Conservation (phyloP, 2,888 invertebrate species). For the Ctenicera cuprea region DNA sequence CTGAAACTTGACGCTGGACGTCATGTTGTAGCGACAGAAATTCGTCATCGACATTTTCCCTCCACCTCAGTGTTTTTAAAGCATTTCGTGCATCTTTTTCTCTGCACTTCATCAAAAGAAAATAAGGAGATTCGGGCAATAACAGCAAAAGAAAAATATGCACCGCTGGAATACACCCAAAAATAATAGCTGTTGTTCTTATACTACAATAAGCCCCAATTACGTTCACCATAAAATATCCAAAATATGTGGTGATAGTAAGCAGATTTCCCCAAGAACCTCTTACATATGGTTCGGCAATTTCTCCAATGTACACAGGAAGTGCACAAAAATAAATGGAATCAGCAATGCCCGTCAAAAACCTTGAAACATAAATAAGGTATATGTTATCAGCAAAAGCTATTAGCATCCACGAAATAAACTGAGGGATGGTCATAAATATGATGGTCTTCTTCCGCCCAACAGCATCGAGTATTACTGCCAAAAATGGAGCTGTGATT, state of each 20-base stretch:
- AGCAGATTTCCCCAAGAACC: constrained; percentile 65
- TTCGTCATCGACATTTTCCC: constrained; percentile 60
- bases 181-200: constrained; percentile 74
- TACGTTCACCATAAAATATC: constrained; percentile 69
- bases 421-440: constrained; percentile 62
- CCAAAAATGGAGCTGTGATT: constrained; percentile 59
- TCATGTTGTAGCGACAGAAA: constrained; percentile 59
- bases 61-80: constrained; percentile 60
- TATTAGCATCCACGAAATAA: constrained; percentile 61
- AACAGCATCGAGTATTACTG: constrained; percentile 61
- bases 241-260: constrained; percentile 60
- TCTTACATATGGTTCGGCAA: constrained; percentile 63
- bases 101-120: constrained; percentile 60
- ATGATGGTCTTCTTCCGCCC: constrained; percentile 64
- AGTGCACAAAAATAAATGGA: constrained; percentile 61
- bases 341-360: constrained; percentile 62
- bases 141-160: constrained; percentile 75
- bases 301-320: constrained; percentile 65
- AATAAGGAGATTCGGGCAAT: constrained; percentile 77
- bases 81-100: constrained; percentile 61
- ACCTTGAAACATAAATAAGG: constrained; percentile 63
- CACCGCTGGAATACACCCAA: constrained; percentile 75
- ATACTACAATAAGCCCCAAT: constrained; percentile 76
- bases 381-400: constrained; percentile 59
- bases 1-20: constrained; percentile 65